Conservation (phyloP, 2,888 invertebrate species). For the Lucinisca nassula region DNA sequence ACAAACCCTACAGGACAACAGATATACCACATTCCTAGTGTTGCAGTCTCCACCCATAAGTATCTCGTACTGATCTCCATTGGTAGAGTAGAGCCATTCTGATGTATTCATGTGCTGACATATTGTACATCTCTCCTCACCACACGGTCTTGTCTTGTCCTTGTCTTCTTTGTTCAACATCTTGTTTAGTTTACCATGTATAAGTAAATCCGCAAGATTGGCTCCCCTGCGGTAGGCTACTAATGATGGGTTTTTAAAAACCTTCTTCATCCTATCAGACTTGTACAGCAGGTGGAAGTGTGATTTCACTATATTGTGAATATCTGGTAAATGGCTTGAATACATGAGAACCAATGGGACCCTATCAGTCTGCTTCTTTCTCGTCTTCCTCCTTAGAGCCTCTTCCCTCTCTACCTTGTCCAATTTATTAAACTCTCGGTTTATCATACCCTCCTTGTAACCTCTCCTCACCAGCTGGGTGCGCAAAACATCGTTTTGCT, state of each 20-base stretch:
- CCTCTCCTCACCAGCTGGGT: neutral
- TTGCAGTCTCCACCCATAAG: neutral
- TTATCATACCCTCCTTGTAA: neutral
- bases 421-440: neutral
- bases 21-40: neutral
- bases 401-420: neutral
- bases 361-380: neutral
- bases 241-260: neutral
- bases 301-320: neutral
- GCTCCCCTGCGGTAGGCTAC: neutral
- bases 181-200: neutral
- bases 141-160: neutral
- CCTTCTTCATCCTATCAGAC: constrained; percentile 5
- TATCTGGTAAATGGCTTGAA: neutral
- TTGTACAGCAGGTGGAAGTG: neutral
- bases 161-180: neutral
- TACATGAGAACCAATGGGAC: neutral
- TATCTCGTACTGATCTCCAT: neutral
- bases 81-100: neutral
- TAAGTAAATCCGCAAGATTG: neutral
- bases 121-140: neutral
- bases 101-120: neutral
- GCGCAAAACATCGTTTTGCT: neutral
- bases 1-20: neutral
- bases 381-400: neutral